Evolutionary conservation across 2,888 invertebrate genomes (phyloP), one percentile per base, ranked within the genome.

Genomic region (Rhabditoides inermis): DNA sequence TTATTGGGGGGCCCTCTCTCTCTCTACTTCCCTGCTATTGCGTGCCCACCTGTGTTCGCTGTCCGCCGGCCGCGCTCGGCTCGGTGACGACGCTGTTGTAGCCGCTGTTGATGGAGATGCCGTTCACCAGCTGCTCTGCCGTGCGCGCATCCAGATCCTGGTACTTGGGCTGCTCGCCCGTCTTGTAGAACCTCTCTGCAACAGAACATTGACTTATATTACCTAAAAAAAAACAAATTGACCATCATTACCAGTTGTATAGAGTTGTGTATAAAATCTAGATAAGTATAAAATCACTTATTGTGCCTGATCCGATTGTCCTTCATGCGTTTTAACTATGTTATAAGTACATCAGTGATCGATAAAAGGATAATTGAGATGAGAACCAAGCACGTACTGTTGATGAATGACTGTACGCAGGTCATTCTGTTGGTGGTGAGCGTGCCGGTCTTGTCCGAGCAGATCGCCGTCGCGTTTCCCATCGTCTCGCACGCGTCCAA

Each of bases 41-140:
- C n/a, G n/a, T n/a, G n/a, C 36, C 18, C 15, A 55, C 60, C 51
- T 67, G 67, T 53, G 55, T 56, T 37, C 60, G 37, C 46, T 69
- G 66, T 35, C 56, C 60, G 40, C 66, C 63, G 1, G 62, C 56
- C 23, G 53, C 59, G 12, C 51, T 60, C 4, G 64, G 58, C 25
- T 45, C 39, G 3, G 61, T 39, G n/a, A 63, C 63, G 2, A 59
- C 57, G 2, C 66, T 65, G 22, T 53, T 58, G 53, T 66, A 69
- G 12, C 63, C 64, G 30, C 58, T 57, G 60, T 69, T 69, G 39
- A 66, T 58, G 6, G 90, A 82, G 62, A 95, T 86, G 40, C 86
- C 86, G 77, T 90, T 86, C 30, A 91, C 77, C 68, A 95, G 81
- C 50, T 88, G 79, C 18, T 63, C 58, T 2, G 57, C 45, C 15